phyloP scores from a whole-genome alignment of 2,113 vertebrate species.

The Pachypanchax playfairii region DNA sequence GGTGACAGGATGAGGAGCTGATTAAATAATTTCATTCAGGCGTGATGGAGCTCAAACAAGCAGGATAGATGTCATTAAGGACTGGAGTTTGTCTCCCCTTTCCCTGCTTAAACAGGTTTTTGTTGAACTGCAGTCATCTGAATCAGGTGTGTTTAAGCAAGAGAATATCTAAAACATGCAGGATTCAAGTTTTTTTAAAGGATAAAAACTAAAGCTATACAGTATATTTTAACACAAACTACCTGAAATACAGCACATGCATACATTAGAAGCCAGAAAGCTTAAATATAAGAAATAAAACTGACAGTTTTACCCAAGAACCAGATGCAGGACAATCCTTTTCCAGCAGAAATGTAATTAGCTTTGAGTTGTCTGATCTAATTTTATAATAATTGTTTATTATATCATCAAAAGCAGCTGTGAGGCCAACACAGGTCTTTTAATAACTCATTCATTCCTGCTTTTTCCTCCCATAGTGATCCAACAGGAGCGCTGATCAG shows the following conservation, averaged over 20 bases:
- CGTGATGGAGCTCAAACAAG: too few relatives aligned
- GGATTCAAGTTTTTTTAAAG: too few relatives aligned
- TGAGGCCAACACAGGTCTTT: conserved; percentile 49
- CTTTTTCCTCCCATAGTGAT: conserved; percentile 37
- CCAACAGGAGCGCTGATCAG: conserved; percentile 58
- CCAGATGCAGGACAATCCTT: conserved; percentile 61
- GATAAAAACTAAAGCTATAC: too few relatives aligned
- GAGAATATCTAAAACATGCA: too few relatives aligned
- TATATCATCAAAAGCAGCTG: conserved; percentile 77
- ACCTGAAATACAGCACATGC: conserved; percentile 10
- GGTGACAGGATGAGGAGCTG: too few relatives aligned
- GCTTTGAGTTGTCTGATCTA: conserved; percentile 63
- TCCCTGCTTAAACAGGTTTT: too few relatives aligned
- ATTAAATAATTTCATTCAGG: too few relatives aligned
- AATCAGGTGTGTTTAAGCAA: too few relatives aligned
- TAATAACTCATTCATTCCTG: conserved; percentile 59
- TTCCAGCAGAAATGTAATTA: conserved; percentile 68
- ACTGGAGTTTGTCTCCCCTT: too few relatives aligned
- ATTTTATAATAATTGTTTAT: conserved; percentile 73
- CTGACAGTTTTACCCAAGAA: conserved; percentile 40
- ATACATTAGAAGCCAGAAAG: conserved; percentile 27
- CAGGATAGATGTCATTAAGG: too few relatives aligned
- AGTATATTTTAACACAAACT: not conserved
- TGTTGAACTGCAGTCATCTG: too few relatives aligned
- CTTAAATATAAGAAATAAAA: conserved; percentile 38